Conservation (phyloP, 2,888 invertebrate species). For the Brachyopa scutellaris region DNA sequence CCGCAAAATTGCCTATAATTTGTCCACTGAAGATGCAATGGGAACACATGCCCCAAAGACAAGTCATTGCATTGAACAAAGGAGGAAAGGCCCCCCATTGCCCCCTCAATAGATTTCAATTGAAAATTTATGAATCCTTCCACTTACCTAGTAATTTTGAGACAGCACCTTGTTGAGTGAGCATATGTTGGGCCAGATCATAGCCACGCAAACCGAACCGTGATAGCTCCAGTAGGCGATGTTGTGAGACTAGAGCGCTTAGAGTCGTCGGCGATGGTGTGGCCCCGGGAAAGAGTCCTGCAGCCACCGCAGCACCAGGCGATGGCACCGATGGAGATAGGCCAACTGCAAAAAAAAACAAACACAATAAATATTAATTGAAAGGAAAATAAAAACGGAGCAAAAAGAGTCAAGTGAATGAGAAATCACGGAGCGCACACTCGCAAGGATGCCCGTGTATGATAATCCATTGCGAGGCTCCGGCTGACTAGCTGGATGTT, state of each 20-base stretch:
- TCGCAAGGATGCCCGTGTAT: conserved; percentile 56
- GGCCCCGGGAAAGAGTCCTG: conserved; percentile 78
- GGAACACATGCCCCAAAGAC: background rate
- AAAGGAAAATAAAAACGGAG: conserved; percentile 44
- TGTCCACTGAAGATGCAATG: conserved; percentile 29
- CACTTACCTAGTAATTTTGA: conserved; percentile 93
- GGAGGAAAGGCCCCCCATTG: no score
- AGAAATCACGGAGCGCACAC: conserved; percentile 75
- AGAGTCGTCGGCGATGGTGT: conserved; percentile 84
- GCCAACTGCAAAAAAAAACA: conserved; percentile 74
- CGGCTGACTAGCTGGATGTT: conserved; percentile 43
- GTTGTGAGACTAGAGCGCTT: conserved; percentile 89
- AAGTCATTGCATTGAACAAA: background rate
- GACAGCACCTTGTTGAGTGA: conserved; percentile 95
- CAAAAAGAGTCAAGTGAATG: conserved; percentile 49
- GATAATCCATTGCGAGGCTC: conserved; percentile 51
- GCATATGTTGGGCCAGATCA: conserved; percentile 94
- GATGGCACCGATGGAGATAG: conserved; percentile 76
- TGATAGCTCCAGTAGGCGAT: conserved; percentile 90
- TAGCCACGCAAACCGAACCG: conserved; percentile 92
- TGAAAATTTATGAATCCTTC: conserved; percentile 65
- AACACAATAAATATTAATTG: conserved; percentile 17
- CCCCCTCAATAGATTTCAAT: no score
- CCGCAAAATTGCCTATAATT: conserved; percentile 48
- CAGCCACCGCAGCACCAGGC: conserved; percentile 75